Base-by-base conservation (phyloP, 2,113 vertebrate species). In the Planiliza haematocheilus region DNA sequence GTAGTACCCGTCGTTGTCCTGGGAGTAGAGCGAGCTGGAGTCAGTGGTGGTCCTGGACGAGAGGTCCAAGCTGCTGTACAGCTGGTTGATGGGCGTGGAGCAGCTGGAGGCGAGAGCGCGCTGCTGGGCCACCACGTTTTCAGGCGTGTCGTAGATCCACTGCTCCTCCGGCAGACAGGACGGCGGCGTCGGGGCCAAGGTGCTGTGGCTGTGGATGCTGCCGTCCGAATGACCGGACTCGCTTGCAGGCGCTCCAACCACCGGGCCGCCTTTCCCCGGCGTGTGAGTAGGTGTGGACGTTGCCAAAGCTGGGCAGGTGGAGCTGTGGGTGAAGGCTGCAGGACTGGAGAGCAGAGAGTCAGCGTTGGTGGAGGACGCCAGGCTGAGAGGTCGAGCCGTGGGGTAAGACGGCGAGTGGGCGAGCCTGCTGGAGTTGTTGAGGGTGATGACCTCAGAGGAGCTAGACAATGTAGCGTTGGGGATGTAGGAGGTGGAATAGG, bases 401-500 rank as follows among this genome's bases (percentile, higher is more conserved):
- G 87, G 62, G 75, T 93, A 90, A 8, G 87, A 77, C 38, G 89
- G 62, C 8, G 81, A 77, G 83, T 84, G 70, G 82, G 74, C 8
- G 82, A 89, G 90, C 24, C 91, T 73, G 36, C 86, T 91, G 43
- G 92, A 86, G 1, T 93, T 89, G 21, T 95, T 94, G 68, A 98
- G 95, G 63, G 89, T 57, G 0, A 98, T 94, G 8, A 99, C 91
- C 81, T 98, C 96, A 0, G 96, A 92, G 14, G 96, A 96, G 55
- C 92, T 93, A 0, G 95, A 95, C 10, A 98, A 63, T 0, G 95
- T 96, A 74, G 97, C 96, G 7, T 98, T 97, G 56, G 97, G 96
- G 84, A 97, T 97, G 86, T 96, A 36, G 17, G 94, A 96, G 0
- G 95, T 96, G 50, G 96, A 96, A 77, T 96, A 96, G 16, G 95